A percentile compares a stretch with the other conserved stretches of the same genome.
Evolutionary conservation across 2,797 vertebrate species (phyloP).

Genomic region (Sebastiscus albofasciatus): DNA sequence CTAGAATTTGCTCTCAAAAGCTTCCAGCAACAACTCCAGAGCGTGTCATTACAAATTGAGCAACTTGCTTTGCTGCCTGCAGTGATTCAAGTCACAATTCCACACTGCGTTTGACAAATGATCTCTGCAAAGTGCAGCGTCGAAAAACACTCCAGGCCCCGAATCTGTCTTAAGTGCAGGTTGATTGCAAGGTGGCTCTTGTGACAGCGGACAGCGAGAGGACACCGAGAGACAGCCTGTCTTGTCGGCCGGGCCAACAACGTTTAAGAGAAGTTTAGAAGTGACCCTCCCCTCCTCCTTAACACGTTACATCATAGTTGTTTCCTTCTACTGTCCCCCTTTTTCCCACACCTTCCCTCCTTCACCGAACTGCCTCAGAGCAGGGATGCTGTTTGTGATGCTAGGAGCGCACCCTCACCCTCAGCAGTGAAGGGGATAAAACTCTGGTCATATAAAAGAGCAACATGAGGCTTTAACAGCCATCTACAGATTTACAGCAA

Average conservation of each 20-base stretch:
- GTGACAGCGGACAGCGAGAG: conserved; percentile 30
- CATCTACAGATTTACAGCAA: neutral
- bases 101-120: conserved; percentile 35
- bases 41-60: neutral
- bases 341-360: neutral
- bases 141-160: conserved; percentile 17
- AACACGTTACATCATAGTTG: conserved; percentile 5
- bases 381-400: neutral
- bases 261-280: conserved; percentile 7
- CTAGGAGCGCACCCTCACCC: no score
- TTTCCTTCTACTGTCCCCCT: neutral
- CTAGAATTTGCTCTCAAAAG: neutral
- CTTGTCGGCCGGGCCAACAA: conserved; percentile 23
- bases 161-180: conserved; percentile 24
- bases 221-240: neutral
- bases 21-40: neutral
- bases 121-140: conserved; percentile 17
- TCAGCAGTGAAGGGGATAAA: neutral
- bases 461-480: neutral
- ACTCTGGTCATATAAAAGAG: neutral
- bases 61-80: neutral
- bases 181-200: conserved; percentile 3
- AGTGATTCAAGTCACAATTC: conserved; percentile 6
- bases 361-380: neutral
- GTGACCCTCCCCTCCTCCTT: conserved; percentile 6